Evolutionary conservation across 2,888 invertebrate genomes (phyloP), one percentile per base, ranked within the genome.

Genomic region (Pyrrhopygopsis socrates): DNA sequence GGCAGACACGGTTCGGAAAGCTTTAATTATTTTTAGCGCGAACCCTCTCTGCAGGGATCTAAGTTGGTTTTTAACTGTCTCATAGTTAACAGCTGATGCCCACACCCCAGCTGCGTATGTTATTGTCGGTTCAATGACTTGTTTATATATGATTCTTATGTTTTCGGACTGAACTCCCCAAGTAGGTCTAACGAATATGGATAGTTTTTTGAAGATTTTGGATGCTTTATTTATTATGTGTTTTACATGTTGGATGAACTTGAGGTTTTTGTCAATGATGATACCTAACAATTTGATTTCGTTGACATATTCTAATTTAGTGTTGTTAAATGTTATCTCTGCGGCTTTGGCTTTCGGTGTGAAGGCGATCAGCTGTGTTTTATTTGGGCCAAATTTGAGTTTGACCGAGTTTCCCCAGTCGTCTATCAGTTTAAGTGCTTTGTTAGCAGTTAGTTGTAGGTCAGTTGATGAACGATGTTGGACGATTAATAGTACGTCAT

Each of bases 401-500:
- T 88, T 85, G 6, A 79, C 76, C 1, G 30, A 29, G 2, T n/a
- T 2, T 1, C 85, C 88, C 85, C 83, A 85, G 4, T 71, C 1
- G 4, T 41, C 27, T 4, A 58, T 54, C 3, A 29, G 11, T 34
- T 34, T 34, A 8, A 34, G 11, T 8, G 34, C 34, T 8, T 11
- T 34, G 34, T 34, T 34, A 11, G 34, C 34, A 8, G 34, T 11
- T 5, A 34, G 5, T 11, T 34, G 34, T 11, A 34, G 11, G 34
- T 5, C 34, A 5, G 34, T 11, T 34, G 34, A 11, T 34, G 5
- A 8, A 5, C 11, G 34, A 11, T 34, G 34, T 11, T 34, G 29
- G 8, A 58, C 54, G 1, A 89, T 73, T 0, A 90, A 77, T 0
- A 90, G 34, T 13, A 91, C 77, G 24, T 93, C 91, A n/a, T 90